Evolutionary conservation across 2,113 vertebrate species (phyloP).

Genomic region (Cyphomyrus discorhynchus): DNA sequence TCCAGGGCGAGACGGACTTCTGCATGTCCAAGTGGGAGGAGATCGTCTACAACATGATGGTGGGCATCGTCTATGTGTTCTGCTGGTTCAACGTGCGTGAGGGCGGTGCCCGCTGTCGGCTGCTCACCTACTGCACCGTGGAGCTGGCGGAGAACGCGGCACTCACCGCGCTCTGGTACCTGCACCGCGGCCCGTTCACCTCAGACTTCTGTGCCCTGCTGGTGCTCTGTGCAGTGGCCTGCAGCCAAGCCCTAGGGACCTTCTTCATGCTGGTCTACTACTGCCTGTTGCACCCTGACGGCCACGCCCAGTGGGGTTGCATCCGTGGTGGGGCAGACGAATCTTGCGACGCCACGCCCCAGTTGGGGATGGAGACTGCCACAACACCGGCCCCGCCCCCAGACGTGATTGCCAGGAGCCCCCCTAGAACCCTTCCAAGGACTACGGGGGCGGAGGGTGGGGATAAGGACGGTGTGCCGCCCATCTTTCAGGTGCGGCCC

Average conservation of each 20-base stretch:
- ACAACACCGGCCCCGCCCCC: constrained; percentile 51
- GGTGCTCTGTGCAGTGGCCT: constrained; percentile 83
- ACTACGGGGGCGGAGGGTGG: constrained; percentile 78
- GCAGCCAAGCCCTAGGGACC: constrained; percentile 90
- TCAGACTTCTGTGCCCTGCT: constrained; percentile 81
- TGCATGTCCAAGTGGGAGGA: constrained; percentile 99
- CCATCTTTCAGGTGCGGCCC: constrained; percentile 89
- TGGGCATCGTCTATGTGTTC: constrained; percentile 94
- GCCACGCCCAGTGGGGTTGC: constrained; percentile 70
- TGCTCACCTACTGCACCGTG: constrained; percentile 85
- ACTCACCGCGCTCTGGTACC: constrained; percentile 85
- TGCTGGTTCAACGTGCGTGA: constrained; percentile 98
- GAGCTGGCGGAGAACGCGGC: constrained; percentile 78
- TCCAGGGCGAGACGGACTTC: constrained; percentile 96
- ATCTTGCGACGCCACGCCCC: background rate
- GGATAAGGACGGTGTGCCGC: constrained; percentile 67
- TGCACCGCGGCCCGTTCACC: constrained; percentile 61
- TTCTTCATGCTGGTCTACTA: constrained; percentile 99
- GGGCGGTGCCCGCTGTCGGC: constrained; percentile 85
- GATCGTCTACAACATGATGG: constrained; percentile 99
- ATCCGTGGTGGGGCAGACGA: constrained; percentile 56
- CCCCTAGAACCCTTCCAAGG: constrained; percentile 87
- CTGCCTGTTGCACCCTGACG: constrained; percentile 89
- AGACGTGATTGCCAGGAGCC: constrained; percentile 72
- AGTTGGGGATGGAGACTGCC: constrained; percentile 25